phyloP scores from a whole-genome alignment of 2,888 invertebrate species.

The Xylota sylvarum region DNA sequence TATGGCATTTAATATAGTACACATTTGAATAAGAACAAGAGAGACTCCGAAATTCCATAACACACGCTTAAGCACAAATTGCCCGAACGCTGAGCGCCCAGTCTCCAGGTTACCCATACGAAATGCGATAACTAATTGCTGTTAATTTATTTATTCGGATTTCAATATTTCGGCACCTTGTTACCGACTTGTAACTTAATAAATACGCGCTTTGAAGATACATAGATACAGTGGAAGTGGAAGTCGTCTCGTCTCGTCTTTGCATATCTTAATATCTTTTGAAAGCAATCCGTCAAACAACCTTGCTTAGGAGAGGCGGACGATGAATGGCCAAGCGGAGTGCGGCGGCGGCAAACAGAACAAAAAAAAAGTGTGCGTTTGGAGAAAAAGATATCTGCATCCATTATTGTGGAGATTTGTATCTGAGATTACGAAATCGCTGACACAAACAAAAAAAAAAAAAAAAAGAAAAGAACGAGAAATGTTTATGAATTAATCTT shows the following conservation, averaged over 20 bases:
- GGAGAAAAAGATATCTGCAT: slow-evolving; percentile 16
- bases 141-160: slow-evolving; percentile 45
- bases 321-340: background rate
- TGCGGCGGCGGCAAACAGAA: too few relatives aligned
- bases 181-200: slow-evolving; percentile 18
- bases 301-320: background rate
- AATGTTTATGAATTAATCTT: slow-evolving; percentile 44
- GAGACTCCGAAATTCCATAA: slow-evolving; percentile 15
- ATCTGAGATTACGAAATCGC: slow-evolving; percentile 48
- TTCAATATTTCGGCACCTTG: slow-evolving; percentile 49
- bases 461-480: slow-evolving; percentile 13
- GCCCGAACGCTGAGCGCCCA: background rate
- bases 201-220: background rate
- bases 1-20: slow-evolving; percentile 17
- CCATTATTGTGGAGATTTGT: slow-evolving; percentile 30
- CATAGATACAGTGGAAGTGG: background rate
- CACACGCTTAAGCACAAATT: slow-evolving; percentile 23
- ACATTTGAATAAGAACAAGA: slow-evolving; percentile 26
- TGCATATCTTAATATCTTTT: slow-evolving; percentile 37
- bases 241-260: background rate
- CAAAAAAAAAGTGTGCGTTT: background rate
- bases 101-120: background rate
- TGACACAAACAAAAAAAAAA: slow-evolving; percentile 17
- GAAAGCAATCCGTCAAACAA: slow-evolving; percentile 44
- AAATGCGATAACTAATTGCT: slow-evolving; percentile 50